phyloP scores from a whole-genome alignment of 2,888 invertebrate genomes.

The Agapetus fuscipes region DNA sequence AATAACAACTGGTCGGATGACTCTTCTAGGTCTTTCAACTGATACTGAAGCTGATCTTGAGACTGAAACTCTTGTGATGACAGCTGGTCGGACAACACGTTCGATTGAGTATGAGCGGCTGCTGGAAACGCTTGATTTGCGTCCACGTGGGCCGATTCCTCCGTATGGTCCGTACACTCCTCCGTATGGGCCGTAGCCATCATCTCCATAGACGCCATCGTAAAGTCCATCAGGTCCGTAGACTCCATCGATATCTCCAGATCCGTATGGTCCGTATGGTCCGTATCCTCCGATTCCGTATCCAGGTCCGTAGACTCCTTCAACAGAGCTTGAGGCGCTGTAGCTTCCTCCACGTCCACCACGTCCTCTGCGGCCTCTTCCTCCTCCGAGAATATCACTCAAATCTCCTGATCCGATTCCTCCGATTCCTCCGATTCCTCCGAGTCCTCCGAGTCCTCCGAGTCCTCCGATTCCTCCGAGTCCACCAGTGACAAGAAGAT shows the following conservation, averaged over 20 bases:
- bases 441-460: slow-evolving; percentile 1
- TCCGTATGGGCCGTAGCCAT: neutral
- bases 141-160: neutral
- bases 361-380: neutral
- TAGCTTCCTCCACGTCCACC: neutral
- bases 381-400: neutral
- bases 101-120: neutral
- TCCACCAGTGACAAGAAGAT: neutral
- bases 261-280: neutral
- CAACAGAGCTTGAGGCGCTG: neutral
- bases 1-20: neutral
- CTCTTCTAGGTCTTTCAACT: neutral
- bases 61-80: neutral
- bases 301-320: neutral
- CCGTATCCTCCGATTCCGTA: neutral
- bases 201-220: neutral
- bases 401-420: neutral
- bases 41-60: neutral
- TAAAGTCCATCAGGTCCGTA: neutral
- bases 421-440: neutral
- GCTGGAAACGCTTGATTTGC: neutral
- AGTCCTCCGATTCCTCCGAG: slow-evolving; percentile 1
- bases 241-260: neutral
- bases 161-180: neutral
- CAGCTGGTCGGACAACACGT: neutral